These are phyloP conservation scores for Mythimna albipuncta DNA, from an alignment of 2,888 invertebrate species.

Conservation along the genomic window DNA sequence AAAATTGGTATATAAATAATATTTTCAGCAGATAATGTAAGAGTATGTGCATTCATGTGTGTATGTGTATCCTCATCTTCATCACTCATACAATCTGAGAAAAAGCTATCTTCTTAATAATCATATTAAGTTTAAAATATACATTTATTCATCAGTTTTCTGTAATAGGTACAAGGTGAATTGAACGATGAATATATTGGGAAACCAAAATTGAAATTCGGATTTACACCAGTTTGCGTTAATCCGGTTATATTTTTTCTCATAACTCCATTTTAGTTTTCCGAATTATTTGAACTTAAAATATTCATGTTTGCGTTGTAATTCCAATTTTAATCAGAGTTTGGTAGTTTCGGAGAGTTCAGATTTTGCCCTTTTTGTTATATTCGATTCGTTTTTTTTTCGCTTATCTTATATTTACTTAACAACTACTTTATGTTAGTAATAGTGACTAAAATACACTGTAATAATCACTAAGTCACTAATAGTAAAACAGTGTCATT, in stretches of 20 bases:
- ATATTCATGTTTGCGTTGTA: background rate
- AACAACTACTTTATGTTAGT: too few species aligned
- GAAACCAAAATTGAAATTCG: slow-evolving; percentile 54
- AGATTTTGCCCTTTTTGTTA: too few species aligned
- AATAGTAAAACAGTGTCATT: too few species aligned
- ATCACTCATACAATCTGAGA: slow-evolving; percentile 30
- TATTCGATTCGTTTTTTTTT: too few species aligned
- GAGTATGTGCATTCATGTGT: too few species aligned
- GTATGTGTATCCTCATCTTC: slow-evolving; percentile 9
- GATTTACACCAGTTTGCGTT: slow-evolving; percentile 56
- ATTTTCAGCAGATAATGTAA: background rate
- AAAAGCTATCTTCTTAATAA: slow-evolving; percentile 31
- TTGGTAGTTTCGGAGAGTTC: background rate
- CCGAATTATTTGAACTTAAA: slow-evolving; percentile 11
- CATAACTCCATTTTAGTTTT: slow-evolving; percentile 18
- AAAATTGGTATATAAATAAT: slow-evolving; percentile 1
- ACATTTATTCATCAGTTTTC: slow-evolving; percentile 39
- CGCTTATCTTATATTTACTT: too few species aligned
- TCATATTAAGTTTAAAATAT: slow-evolving; percentile 29
- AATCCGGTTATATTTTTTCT: slow-evolving; percentile 44
- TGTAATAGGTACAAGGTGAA: slow-evolving; percentile 50
- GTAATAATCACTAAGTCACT: too few species aligned
- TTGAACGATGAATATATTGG: slow-evolving; percentile 40
- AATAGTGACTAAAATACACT: too few species aligned
- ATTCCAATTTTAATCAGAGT: slow-evolving; percentile 1